Conservation (phyloP, 2,888 invertebrate species). For the Torymus aiolomorphi region DNA sequence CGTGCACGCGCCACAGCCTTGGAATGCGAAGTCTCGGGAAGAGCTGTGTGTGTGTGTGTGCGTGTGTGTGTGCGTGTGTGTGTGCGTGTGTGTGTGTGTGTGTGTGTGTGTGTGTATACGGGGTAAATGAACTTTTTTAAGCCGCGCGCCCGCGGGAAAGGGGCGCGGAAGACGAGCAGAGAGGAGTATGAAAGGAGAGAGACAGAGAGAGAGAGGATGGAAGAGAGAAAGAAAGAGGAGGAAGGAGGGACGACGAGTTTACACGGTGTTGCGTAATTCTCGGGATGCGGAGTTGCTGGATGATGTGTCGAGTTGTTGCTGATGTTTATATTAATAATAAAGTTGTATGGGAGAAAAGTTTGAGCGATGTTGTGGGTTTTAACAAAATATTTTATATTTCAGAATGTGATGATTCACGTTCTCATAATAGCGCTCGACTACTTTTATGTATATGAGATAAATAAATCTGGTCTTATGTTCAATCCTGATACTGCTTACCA, state of each 20-base stretch:
- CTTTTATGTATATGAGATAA: too few species aligned
- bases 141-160: not conserved
- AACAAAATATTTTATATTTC: too few species aligned
- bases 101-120: not conserved
- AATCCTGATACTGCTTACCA: too few species aligned
- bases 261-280: constrained; percentile 43
- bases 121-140: constrained; percentile 53
- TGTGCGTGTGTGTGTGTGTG: not conserved
- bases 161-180: not conserved
- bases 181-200: not conserved
- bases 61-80: not conserved
- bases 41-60: not conserved
- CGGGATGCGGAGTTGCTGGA: too few species aligned
- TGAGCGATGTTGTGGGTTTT: too few species aligned
- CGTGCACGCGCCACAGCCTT: constrained; percentile 53
- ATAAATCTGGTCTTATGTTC: too few species aligned
- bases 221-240: not conserved
- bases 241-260: constrained; percentile 23
- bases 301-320: too few species aligned
- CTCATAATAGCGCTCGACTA: too few species aligned
- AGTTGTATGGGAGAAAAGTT: too few species aligned
- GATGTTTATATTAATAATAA: too few species aligned
- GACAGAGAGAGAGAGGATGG: not conserved
- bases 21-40: constrained; percentile 56
- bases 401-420: too few species aligned